A percentile compares a stretch with the other conserved stretches of the same genome.
Conservation (phyloP, 1,140 invertebrate species). For the Panonychus citri region DNA sequence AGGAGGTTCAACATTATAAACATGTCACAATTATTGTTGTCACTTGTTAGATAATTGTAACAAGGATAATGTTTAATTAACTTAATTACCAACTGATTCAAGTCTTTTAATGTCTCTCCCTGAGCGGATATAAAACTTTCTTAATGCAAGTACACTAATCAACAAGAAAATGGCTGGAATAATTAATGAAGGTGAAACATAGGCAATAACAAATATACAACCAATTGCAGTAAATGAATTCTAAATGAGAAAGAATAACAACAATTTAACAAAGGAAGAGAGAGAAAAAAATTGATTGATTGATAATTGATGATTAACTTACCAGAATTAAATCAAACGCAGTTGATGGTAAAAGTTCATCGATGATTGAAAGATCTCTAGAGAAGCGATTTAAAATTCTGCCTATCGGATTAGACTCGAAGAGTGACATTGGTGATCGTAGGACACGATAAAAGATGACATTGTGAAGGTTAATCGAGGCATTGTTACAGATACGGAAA, state of each 20-base stretch:
- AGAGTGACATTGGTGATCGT: slow-evolving; percentile 57
- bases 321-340: slow-evolving; percentile 43
- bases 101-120: neutral
- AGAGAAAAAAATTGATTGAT: neutral
- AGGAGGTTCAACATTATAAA: too few relatives aligned
- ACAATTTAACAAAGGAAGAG: neutral
- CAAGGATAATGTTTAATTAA: neutral
- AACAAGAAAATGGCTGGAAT: neutral
- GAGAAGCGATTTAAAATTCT: slow-evolving; percentile 14
- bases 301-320: slow-evolving; percentile 30
- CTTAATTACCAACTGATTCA: neutral
- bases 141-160: neutral
- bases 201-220: neutral
- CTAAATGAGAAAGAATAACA: neutral
- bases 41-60: too few relatives aligned
- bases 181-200: neutral
- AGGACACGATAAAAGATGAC: slow-evolving; percentile 55
- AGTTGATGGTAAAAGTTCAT: slow-evolving; percentile 36
- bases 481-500: slow-evolving; percentile 47
- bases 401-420: slow-evolving; percentile 54
- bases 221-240: neutral
- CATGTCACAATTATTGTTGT: too few relatives aligned
- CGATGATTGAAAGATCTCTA: slow-evolving; percentile 11
- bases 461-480: slow-evolving; percentile 54
- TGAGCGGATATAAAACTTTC: neutral